phyloP scores from a whole-genome alignment of 2,113 vertebrate species.

The Gambusia holbrooki region DNA sequence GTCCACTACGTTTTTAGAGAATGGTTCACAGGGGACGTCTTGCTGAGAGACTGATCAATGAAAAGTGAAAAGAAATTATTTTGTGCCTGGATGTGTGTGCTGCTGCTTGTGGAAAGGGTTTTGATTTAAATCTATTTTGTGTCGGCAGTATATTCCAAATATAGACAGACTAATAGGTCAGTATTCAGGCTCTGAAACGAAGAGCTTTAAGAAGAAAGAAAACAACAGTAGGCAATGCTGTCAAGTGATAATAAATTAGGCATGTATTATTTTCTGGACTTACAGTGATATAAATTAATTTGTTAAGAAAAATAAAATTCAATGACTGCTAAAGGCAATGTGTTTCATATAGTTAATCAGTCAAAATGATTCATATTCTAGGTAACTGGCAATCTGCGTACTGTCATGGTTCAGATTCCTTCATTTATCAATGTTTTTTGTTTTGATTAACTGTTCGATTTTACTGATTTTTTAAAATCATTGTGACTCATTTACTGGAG shows the following conservation, averaged over 20 bases:
- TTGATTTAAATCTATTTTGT: background rate
- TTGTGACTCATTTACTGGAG: background rate
- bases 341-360: constrained; percentile 1
- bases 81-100: too few species aligned
- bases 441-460: background rate
- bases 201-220: constrained; percentile 32
- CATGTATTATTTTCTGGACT: background rate
- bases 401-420: background rate
- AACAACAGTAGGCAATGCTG: constrained; percentile 8
- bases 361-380: background rate
- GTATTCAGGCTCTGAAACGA: constrained; percentile 32
- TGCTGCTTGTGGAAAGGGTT: too few species aligned
- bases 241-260: constrained; percentile 11
- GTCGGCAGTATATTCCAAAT: background rate
- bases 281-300: background rate
- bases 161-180: constrained; percentile 11
- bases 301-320: background rate
- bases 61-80: too few species aligned
- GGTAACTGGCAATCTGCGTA: background rate
- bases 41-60: constrained; percentile 17
- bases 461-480: background rate
- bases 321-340: background rate
- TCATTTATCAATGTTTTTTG: background rate
- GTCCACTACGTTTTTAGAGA: constrained; percentile 15
- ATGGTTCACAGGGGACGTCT: background rate